These are phyloP conservation scores for Strix uralensis DNA, from an alignment of 2,113 vertebrate species.

Conservation along the genomic window DNA sequence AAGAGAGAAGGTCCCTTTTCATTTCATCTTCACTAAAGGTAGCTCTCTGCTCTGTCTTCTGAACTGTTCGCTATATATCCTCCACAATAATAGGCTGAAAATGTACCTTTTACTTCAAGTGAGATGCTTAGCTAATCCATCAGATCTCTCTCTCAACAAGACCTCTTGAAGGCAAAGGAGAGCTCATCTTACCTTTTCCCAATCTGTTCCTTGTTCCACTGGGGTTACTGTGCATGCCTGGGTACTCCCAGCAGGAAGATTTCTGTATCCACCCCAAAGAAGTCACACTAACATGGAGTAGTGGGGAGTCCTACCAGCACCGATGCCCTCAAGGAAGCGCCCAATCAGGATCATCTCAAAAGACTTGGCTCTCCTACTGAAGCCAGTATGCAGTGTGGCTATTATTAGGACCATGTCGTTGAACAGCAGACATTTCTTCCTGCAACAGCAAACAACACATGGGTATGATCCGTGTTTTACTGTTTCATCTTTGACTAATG, in stretches of 20 bases:
- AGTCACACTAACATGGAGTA: background rate
- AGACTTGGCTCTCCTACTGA: constrained; percentile 33
- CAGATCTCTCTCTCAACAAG: background rate
- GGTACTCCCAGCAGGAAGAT: background rate
- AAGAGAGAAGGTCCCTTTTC: background rate
- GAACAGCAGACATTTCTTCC: constrained; percentile 58
- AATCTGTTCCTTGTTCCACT: background rate
- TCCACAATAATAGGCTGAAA: background rate
- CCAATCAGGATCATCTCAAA: constrained; percentile 69
- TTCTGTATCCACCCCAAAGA: background rate
- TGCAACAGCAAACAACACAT: background rate
- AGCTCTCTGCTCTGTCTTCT: background rate
- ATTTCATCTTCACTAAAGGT: background rate
- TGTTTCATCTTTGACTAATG: background rate
- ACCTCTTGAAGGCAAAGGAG: background rate
- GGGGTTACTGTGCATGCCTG: background rate
- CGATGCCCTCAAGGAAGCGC: constrained; percentile 50
- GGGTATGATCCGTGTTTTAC: background rate
- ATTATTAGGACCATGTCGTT: background rate
- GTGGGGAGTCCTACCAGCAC: constrained; percentile 53
- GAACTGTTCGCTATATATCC: background rate
- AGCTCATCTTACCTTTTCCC: background rate
- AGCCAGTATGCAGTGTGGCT: constrained; percentile 10
- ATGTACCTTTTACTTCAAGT: background rate
- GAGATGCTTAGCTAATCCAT: background rate